Evolutionary conservation across 2,888 invertebrate species (phyloP).

Genomic region (Caenorhabditis auriculariae): DNA sequence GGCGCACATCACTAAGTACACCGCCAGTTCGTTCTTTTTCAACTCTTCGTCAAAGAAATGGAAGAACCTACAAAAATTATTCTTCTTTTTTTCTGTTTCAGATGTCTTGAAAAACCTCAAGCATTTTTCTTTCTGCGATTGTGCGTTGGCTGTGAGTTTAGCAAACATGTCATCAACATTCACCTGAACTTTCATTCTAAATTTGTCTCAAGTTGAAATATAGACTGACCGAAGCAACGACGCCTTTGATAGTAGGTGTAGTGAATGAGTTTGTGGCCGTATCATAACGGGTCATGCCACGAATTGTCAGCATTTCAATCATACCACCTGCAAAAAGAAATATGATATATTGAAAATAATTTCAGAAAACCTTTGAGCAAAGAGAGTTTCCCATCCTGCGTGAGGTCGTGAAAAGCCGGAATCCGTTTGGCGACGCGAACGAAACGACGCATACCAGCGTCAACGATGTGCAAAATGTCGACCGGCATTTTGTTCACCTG

Average conservation of each 20-base stretch:
- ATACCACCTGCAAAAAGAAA: slow-evolving; percentile 39
- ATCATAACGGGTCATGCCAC: slow-evolving; percentile 56
- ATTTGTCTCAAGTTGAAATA: too few relatives aligned
- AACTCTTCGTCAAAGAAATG: slow-evolving; percentile 49
- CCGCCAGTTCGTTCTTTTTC: slow-evolving; percentile 50
- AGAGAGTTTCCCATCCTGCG: slow-evolving; percentile 59
- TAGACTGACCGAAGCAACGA: slow-evolving; percentile 19
- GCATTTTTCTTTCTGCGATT: slow-evolving; percentile 45
- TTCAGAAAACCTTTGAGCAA: slow-evolving; percentile 47
- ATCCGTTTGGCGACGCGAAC: slow-evolving; percentile 59
- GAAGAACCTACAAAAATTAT: slow-evolving; percentile 42
- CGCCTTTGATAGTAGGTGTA: slow-evolving; percentile 36
- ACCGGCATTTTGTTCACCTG: slow-evolving; percentile 44
- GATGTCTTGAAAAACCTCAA: slow-evolving; percentile 32
- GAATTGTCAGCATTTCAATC: slow-evolving; percentile 60
- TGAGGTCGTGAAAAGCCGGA: slow-evolving; percentile 52
- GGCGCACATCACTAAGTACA: slow-evolving; percentile 50
- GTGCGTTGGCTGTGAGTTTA: slow-evolving; percentile 43
- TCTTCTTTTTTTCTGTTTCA: not conserved
- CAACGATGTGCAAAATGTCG: slow-evolving; percentile 61
- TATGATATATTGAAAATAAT: not conserved
- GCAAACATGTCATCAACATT: slow-evolving; percentile 54
- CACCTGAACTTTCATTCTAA: slow-evolving; percentile 1
- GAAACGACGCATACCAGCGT: slow-evolving; percentile 59
- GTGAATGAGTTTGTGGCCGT: slow-evolving; percentile 44